phyloP scores from a whole-genome alignment of 2,888 invertebrate genomes.

The Agapostemon virescens region DNA sequence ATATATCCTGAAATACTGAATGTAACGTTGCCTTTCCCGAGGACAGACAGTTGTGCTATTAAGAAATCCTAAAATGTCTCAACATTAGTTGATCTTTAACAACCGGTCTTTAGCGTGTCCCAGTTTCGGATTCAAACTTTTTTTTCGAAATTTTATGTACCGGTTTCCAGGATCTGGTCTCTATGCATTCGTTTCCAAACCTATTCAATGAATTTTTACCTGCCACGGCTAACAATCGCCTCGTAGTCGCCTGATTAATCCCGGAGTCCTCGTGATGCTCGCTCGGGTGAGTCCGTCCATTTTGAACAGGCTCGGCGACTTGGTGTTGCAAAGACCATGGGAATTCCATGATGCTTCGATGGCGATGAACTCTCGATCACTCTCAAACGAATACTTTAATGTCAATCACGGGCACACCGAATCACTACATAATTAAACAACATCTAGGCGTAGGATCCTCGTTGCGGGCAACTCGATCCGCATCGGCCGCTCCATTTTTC shows the following conservation, averaged over 20 bases:
- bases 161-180: slow-evolving; percentile 16
- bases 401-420: slow-evolving; percentile 30
- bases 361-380: slow-evolving; percentile 23
- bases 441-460: background rate
- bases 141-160: slow-evolving; percentile 12
- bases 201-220: slow-evolving; percentile 61
- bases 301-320: slow-evolving; percentile 62
- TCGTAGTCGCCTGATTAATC: slow-evolving; percentile 67
- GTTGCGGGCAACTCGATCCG: background rate
- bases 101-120: slow-evolving; percentile 14
- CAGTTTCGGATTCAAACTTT: background rate
- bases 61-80: background rate
- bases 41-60: no score
- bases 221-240: slow-evolving; percentile 70
- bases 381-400: slow-evolving; percentile 32
- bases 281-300: slow-evolving; percentile 59
- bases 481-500: slow-evolving; percentile 18
- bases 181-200: background rate
- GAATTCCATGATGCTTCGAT: slow-evolving; percentile 70
- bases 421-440: slow-evolving; percentile 48
- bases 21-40: background rate
- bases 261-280: slow-evolving; percentile 66
- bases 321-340: slow-evolving; percentile 74
- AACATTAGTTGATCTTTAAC: slow-evolving; percentile 11
- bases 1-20: background rate